phyloP scores from a whole-genome alignment of 2,888 invertebrate species.

The Eristalis tenax region DNA sequence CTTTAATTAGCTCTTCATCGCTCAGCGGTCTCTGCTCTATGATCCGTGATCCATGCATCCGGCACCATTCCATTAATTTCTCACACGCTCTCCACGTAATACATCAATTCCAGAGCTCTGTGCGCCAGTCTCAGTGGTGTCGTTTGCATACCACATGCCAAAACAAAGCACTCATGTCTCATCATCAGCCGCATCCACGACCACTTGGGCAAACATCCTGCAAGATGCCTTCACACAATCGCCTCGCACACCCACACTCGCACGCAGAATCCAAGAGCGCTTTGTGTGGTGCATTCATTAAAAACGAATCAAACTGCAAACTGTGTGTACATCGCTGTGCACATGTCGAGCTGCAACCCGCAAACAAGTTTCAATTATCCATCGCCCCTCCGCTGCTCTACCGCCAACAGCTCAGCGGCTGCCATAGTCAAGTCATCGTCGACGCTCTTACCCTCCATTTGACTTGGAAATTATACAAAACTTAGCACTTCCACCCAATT shows the following conservation, averaged over 20 bases:
- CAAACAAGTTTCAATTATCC: slow-evolving; percentile 64
- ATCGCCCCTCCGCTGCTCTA: background rate
- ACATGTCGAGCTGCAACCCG: slow-evolving; percentile 26
- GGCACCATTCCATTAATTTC: slow-evolving; percentile 30
- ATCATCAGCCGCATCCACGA: background rate
- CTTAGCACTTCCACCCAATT: slow-evolving; percentile 63
- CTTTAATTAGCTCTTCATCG: background rate
- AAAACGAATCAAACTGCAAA: slow-evolving; percentile 64
- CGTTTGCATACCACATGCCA: slow-evolving; percentile 23
- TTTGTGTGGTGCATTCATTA: slow-evolving; percentile 47
- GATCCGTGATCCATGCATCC: background rate
- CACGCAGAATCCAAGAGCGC: background rate
- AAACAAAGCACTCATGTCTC: background rate
- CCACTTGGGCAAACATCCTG: background rate
- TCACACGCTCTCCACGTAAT: slow-evolving; percentile 1
- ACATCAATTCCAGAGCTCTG: background rate
- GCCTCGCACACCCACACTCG: background rate
- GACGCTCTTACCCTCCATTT: slow-evolving; percentile 36
- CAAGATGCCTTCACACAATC: background rate
- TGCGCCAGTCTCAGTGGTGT: background rate
- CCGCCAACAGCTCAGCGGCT: background rate
- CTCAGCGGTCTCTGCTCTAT: background rate
- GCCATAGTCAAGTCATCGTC: background rate
- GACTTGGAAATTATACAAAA: slow-evolving; percentile 67
- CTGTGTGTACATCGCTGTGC: slow-evolving; percentile 15